Evolutionary conservation across 2,113 vertebrate species (phyloP), one percentile per base, ranked within the genome.

Genomic region (Castor canadensis): DNA sequence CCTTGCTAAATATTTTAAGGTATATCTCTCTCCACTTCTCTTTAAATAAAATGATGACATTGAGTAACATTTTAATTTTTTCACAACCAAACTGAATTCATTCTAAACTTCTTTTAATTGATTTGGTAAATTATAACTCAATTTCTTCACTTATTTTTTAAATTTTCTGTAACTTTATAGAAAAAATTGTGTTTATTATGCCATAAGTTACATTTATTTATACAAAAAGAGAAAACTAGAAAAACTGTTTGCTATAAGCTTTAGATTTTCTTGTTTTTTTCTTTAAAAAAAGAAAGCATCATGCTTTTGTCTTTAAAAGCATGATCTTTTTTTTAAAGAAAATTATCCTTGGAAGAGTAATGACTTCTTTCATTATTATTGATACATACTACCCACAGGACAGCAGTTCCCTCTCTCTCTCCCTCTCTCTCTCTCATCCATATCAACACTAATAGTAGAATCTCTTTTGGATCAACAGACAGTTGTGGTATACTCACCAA

Each of bases 1-100:
- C 32, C 12, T 67, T 35, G 26, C 12, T 67, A 67, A 67, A 35
- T 15, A 67, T 67, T 67, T 4, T 7, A 49, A 69, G 49, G 1
- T 38, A 32, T 52, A 40, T 76, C 66, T 82, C n/a, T 92, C 1
- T 15, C 1, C 35, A 9, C 13, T n/a, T 66, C 22, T 2, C 0
- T 38, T 81, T 6, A 0, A 76, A 60, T 3, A 0, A 71, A 64
- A 58, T 79, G 0, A 0, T 3, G 26, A 86, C 3, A 13, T 17
- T 28, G 6, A 30, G 15, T 64, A 69, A 38, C 15, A 13, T 64
- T 85, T 52, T 32, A 92, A 3, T 1, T n/a, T 79, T 69, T 80
- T 86, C 16, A 72, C 64, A n/a, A n/a, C n/a, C 82, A n/a, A 75
- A 76, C 62, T 62, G 32, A 26, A 47, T 1, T n/a, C 45, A 56